Base-by-base conservation (phyloP, 2,888 invertebrate genomes). In the Choreutis nemorana region DNA sequence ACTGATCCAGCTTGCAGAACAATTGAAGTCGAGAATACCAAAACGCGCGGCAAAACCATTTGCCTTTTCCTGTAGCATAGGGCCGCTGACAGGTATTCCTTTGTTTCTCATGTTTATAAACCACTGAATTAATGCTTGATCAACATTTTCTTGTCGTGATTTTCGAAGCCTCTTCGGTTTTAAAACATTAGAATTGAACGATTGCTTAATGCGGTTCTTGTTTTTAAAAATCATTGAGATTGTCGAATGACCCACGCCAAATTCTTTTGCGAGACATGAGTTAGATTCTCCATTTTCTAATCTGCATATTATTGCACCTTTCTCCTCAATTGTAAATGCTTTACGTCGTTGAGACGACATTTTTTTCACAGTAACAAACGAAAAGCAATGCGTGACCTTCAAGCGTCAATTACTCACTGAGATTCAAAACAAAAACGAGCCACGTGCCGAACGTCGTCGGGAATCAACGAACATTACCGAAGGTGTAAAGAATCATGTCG, bases 161-260 rank as follows among this genome's bases (percentile, higher is more conserved):
- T 28, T 21, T 14, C 28, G 28, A 14, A 23, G 22, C 23, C 11
- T 21, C 23, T 24, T 30, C 10, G 25, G 25, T 20, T 30, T 30
- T 11, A 25, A 25, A 6, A 30, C 30, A 25, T 33, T 33, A 7
- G 28, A 25, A 15, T 28, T 24, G 16, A 33, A 28, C 6, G 12
- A 24, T 10, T 21, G 14, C 14, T 7, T 5, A n/a, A 28, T 28
- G 20, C 26, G 28, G 16, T 22, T 29, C n/a, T 32, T 27, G 21
- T 36, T 32, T 26, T 30, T 33, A 29, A 31, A 36, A 22, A 36
- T 36, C 23, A 28, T 32, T 14, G 36, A 33, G 24, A 36, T 30
- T 28, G 36, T 36, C 27, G 33, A 36, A 33, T 36, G 36, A 1
- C 29, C 18, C 24, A 36, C 28, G 15, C 29, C 29, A 22, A 21